Evolutionary conservation across 2,888 invertebrate genomes (phyloP).

Genomic region (Koerneria pararmatus): DNA sequence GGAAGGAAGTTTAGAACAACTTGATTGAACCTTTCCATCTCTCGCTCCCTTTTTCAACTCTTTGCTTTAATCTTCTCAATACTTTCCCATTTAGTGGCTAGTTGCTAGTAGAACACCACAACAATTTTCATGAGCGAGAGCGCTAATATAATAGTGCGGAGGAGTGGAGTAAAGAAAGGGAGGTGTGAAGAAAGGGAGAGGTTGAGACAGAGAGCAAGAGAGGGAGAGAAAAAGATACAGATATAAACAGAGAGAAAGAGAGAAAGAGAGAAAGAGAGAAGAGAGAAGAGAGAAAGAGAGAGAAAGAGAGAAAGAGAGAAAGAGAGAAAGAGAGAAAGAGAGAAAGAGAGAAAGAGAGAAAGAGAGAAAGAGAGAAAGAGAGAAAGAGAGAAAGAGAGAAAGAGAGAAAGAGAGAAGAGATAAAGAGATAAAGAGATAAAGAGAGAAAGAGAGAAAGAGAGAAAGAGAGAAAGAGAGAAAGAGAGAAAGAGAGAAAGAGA

Average conservation of each 20-base stretch:
- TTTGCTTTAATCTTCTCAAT: no score
- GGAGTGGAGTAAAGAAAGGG: no score
- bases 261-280: not conserved
- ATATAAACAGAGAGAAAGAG: not conserved
- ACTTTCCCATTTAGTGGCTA: no score
- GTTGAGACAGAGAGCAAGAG: not conserved
- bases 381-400: not conserved
- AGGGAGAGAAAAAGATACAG: not conserved
- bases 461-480: not conserved
- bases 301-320: conserved; percentile 3
- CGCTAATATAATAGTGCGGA: no score
- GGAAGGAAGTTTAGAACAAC: no score
- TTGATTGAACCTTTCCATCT: no score
- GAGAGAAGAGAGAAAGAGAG: not conserved
- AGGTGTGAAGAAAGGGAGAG: no score
- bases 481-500: not conserved
- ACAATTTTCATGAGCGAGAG: no score
- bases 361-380: not conserved
- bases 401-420: not conserved
- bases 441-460: not conserved
- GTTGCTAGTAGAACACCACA: no score
- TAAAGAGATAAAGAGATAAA: not conserved
- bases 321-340: not conserved
- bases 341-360: not conserved
- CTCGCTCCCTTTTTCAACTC: no score